phyloP scores from a whole-genome alignment of 1,140 invertebrate species.

The Zaprionus vittiger region DNA sequence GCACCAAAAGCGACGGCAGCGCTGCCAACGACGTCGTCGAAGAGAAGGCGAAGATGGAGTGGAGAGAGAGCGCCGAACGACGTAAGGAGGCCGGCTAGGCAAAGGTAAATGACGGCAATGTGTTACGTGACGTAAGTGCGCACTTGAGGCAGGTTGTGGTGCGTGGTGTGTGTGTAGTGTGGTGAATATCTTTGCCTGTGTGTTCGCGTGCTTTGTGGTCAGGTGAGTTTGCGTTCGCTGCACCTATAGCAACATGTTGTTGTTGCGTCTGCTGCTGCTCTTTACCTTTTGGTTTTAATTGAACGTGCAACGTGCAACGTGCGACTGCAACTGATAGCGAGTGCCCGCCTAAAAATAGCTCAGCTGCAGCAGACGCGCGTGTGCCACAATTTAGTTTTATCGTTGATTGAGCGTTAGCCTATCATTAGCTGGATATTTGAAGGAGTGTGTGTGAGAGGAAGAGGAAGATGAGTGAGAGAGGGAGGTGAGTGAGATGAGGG shows the following conservation, averaged over 20 bases:
- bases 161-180: not conserved
- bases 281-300: conserved; percentile 48
- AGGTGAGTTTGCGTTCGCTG: conserved; percentile 67
- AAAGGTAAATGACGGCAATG: not conserved
- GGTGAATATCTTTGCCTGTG: conserved; percentile 15
- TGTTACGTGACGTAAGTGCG: conserved; percentile 12
- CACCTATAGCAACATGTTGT: conserved; percentile 59
- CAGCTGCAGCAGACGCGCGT: conserved; percentile 51
- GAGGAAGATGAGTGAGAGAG: not conserved
- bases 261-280: conserved; percentile 16
- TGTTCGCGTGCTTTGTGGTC: conserved; percentile 41
- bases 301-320: conserved; percentile 58
- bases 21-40: not conserved
- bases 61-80: not conserved
- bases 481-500: not conserved
- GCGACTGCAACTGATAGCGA: conserved; percentile 47
- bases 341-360: conserved; percentile 67
- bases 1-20: conserved; percentile 45
- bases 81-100: conserved; percentile 1
- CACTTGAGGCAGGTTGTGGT: conserved; percentile 14
- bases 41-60: conserved; percentile 22
- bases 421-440: conserved; percentile 76
- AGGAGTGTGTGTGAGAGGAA: conserved; percentile 13
- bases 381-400: conserved; percentile 82
- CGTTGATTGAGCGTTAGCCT: conserved; percentile 81